These are phyloP conservation scores for Meganola albula DNA, from an alignment of 2,888 invertebrate species.

Conservation along the genomic window DNA sequence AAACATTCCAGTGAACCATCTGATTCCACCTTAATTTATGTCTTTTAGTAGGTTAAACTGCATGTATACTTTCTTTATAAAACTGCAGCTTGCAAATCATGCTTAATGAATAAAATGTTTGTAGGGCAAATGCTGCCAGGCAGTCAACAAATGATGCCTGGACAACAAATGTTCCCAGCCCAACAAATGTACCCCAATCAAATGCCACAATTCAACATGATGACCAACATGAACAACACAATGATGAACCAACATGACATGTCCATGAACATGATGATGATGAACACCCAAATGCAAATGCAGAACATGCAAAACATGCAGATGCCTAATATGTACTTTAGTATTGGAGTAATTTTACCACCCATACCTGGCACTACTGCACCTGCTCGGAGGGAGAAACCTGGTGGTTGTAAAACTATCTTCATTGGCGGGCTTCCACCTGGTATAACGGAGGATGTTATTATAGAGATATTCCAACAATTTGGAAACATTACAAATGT, in stretches of 20 bases:
- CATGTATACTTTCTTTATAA: too few relatives aligned
- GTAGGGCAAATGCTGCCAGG: not conserved
- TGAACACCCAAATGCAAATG: constrained; percentile 66
- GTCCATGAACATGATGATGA: constrained; percentile 27
- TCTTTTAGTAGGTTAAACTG: too few relatives aligned
- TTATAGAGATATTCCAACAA: constrained; percentile 90
- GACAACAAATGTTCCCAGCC: not conserved
- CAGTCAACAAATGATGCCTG: not conserved
- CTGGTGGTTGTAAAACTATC: constrained; percentile 92
- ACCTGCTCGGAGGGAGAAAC: constrained; percentile 88
- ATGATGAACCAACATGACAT: constrained; percentile 36
- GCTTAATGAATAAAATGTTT: too few relatives aligned
- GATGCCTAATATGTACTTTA: constrained; percentile 68
- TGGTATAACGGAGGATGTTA: constrained; percentile 86
- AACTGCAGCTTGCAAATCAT: too few relatives aligned
- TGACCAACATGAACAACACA: constrained; percentile 19
- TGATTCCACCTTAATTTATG: too few relatives aligned
- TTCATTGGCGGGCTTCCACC: constrained; percentile 96
- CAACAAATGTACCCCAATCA: constrained; percentile 37
- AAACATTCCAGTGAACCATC: too few relatives aligned
- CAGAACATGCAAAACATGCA: constrained; percentile 37
- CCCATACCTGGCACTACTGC: constrained; percentile 89
- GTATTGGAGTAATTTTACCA: constrained; percentile 88
- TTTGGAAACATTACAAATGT: constrained; percentile 70
- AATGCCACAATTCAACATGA: too few relatives aligned